Evolutionary conservation across 2,113 vertebrate genomes (phyloP), one percentile per base, ranked within the genome.

Genomic region (Datnioides undecimradiatus): DNA sequence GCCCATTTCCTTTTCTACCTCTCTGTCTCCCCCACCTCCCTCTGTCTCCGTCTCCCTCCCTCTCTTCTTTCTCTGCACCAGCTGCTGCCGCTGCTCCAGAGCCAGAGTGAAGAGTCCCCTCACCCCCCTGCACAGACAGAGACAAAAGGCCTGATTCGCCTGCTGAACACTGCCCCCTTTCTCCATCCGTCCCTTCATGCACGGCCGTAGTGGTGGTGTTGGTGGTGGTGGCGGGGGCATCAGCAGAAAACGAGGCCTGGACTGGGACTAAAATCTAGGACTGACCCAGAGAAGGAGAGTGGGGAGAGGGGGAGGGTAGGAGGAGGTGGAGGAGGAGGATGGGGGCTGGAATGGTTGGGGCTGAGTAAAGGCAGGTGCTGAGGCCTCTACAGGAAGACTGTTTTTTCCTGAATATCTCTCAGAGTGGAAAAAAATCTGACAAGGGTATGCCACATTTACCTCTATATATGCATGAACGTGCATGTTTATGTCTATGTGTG

Each of bases 141-240:
- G 87, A 95, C 94, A 95, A 95, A 94, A 94, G 93, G 94, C 94
- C 94, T 88, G 92, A 83, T 91, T 93, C 83, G 88, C 85, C 89
- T 90, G 91, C 92, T 91, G 89, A 93, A 93, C 90, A 92, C 91
- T 93, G 93, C 90, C 93, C 92, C 90, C 90, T 90, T 75, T 80
- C 82, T 88, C 90, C 75, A 77, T 63, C 90, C 71, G 12, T 90
- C 83, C 86, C 86, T 87, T 83, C 86, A 88, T 84, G 84, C 74
- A 88, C 60, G 8, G 76, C 73, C 51, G 5, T 77, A 77, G 79
- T 77, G 80, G 73, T 68, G 74, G 65, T 46, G 75, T 60, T 40
- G 75, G 62, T 49, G 76, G 64, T 10, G 76, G 76, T 10, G 76
- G 76, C 10, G 13, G 80, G 67, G 88, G 87, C 80, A 87, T 80